Evolutionary conservation across 2,797 vertebrate species (phyloP), one percentile per base, ranked within the genome.

Genomic region (Cirrhinus molitorella): DNA sequence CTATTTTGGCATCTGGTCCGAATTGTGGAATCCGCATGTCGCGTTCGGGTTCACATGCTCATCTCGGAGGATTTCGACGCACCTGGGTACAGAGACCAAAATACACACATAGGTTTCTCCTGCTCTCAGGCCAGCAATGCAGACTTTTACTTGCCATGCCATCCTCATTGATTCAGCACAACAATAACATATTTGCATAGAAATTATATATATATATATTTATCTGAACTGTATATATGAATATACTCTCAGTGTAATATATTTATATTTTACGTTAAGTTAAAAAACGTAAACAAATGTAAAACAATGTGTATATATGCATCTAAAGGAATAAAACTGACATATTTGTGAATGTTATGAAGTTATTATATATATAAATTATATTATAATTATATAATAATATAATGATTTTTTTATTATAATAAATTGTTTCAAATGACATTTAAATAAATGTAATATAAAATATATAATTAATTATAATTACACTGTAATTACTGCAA

Each of bases 1-100:
- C 71, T 74, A 63, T 70, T 78, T 83, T 83, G 80, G 75, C 68
- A 66, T 84, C 49, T 84, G 83, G 65, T 81, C 67, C 21, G 28
- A 76, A 57, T 65, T 77, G 75, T 71, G 66, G 70, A 72, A 78
- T 75, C 49, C 10, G 25, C 49, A 40, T 57, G 57, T 73, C 71
- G 66, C 71, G 72, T 71, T 55, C 4, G 9, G 43, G 57, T 40
- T 77, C 28, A 45, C 34, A 25, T 31, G 40, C 53, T 28, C 59
- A 21, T 74, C 59, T 45, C 17, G 19, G 34, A 61, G 31, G 51
- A 25, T 76, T 25, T 21, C 16, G 51, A 80, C 7, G 57, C 55
- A 83, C 81, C 63, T 66, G 63, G 49, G 23, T 6, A 45, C 57
- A 43, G 31, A 57, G 72, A 34, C 49, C 45, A 49, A 19, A 71